Base-by-base conservation (phyloP, 2,113 vertebrate genomes). In the Telmatochromis sp. region DNA sequence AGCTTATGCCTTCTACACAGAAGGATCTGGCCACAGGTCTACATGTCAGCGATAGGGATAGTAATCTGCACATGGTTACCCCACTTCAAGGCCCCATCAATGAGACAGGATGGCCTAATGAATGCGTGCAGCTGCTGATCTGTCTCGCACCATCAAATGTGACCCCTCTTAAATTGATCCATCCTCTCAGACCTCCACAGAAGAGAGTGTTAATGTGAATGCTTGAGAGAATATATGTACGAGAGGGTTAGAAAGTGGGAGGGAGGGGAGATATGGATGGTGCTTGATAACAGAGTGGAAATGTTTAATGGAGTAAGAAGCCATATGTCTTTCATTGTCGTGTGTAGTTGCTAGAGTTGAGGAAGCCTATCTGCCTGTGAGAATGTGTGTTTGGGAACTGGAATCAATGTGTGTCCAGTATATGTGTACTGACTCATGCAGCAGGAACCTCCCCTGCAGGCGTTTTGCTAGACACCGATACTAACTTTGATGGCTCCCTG, bases 61-160 rank as follows among this genome's bases (percentile, higher is more conserved):
- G 40, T 93, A 94, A 95, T 94, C 94, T 90, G 88, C 91, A 94
- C 94, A 93, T 49, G 70, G 60, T 91, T 88, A 89, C 91, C 92
- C 93, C 93, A 88, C 92, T 95, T 73, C 17, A 4, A 82, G 89
- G 82, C 85, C 58, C 53, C 79, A 33, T 95, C 90, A 95, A 94
- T 92, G 89, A 85, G 85, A 87, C 94, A 93, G 94, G 95, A 96
- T 93, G 92, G 89, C 79, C 79, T 81, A 90, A 95, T 96, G 95
- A 96, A 96, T 95, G 93, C 81, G 28, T 87, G 92, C 96, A 96
- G 95, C 96, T 96, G 96, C 89, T 89, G 85, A 89, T 91, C 82
- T 37, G 8, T 84, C 85, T 37, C 83, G 85, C 86, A 47, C 58
- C 55, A 82, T 90, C 63, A 82, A 75, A 83, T 84, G 89, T 81